These are phyloP conservation scores for Gymnodraco acuticeps DNA, from an alignment of 2,797 vertebrate genomes.

Conservation along the genomic window DNA sequence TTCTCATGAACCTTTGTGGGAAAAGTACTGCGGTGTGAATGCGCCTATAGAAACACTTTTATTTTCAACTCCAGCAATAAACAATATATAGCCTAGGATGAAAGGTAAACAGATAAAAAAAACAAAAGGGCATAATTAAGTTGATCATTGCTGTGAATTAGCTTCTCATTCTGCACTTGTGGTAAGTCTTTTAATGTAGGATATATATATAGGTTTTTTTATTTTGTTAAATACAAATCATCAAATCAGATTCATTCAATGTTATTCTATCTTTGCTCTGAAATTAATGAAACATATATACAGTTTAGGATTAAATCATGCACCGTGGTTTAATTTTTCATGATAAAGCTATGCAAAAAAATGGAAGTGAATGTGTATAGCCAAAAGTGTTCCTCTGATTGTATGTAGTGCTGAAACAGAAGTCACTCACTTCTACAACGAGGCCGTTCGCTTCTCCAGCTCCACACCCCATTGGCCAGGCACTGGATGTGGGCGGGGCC, in stretches of 20 bases:
- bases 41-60: conserved; percentile 47
- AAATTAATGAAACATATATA: conserved; percentile 14
- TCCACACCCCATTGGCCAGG: conserved; percentile 96
- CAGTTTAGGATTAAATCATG: background rate
- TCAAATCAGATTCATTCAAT: background rate
- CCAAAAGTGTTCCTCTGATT: background rate
- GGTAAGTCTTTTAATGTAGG: conserved; percentile 2
- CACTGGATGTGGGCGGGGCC: conserved; percentile 97
- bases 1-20: too few species aligned
- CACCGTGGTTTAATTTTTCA: conserved; percentile 7
- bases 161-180: conserved; percentile 17
- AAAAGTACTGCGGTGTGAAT: too few species aligned
- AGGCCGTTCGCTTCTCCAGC: conserved; percentile 96
- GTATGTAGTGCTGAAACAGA: background rate
- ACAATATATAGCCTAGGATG: conserved; percentile 46
- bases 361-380: too few species aligned
- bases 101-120: conserved; percentile 7
- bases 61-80: conserved; percentile 39
- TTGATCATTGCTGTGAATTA: conserved; percentile 35
- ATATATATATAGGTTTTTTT: conserved; percentile 19
- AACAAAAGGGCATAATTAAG: conserved; percentile 26
- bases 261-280: conserved; percentile 3
- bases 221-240: conserved; percentile 14
- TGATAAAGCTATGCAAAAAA: background rate
- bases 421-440: conserved; percentile 93